Conservation (phyloP, 2,888 invertebrate genomes). For the Meganola albula region DNA sequence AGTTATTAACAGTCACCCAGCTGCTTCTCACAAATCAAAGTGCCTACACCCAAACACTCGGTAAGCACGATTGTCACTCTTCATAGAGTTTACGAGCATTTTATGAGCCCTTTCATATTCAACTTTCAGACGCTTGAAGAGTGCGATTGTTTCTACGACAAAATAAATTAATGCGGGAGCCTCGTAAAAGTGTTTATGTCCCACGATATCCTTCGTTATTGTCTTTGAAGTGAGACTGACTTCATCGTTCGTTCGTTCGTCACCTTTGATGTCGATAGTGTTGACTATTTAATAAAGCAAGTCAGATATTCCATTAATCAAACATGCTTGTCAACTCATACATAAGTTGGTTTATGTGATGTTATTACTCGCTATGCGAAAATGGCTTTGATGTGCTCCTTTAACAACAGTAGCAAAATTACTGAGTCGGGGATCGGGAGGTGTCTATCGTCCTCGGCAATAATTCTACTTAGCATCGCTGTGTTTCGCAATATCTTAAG, state of each 20-base stretch:
- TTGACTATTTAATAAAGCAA: conserved; percentile 32
- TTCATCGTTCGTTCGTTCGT: conserved; percentile 42
- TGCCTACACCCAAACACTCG: conserved; percentile 53
- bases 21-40: conserved; percentile 76
- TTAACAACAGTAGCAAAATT: conserved; percentile 33
- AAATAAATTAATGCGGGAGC: conserved; percentile 64
- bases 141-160: conserved; percentile 65
- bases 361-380: conserved; percentile 38
- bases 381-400: conserved; percentile 51
- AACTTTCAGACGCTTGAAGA: conserved; percentile 54
- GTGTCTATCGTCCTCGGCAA: conserved; percentile 47
- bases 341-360: conserved; percentile 38
- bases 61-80: conserved; percentile 51
- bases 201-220: conserved; percentile 50
- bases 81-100: conserved; percentile 64
- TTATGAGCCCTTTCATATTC: conserved; percentile 71
- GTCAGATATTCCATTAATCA: conserved; percentile 46
- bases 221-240: conserved; percentile 57
- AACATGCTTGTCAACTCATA: conserved; percentile 41
- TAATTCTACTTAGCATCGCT: conserved; percentile 51
- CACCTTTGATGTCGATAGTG: conserved; percentile 59
- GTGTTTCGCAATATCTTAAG: conserved; percentile 42
- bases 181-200: conserved; percentile 58
- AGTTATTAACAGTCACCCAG: conserved; percentile 74
- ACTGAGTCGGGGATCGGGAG: conserved; percentile 35